These are phyloP conservation scores for Platynereis dumerilii DNA, from an alignment of 2,888 invertebrate species.

Conservation along the genomic window DNA sequence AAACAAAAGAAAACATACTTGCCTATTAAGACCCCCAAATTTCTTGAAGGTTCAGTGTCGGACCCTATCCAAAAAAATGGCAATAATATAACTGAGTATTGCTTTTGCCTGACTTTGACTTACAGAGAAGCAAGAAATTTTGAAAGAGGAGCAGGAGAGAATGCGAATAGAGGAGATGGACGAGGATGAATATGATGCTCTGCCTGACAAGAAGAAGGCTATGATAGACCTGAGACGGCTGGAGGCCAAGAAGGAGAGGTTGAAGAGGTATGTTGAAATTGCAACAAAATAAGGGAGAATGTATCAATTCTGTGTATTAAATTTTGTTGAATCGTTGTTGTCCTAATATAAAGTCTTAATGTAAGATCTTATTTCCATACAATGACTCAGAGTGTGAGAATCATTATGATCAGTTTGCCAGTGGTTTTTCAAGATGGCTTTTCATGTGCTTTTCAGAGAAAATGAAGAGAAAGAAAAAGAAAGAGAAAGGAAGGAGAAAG, in stretches of 20 bases:
- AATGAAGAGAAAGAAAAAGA: constrained; percentile 51
- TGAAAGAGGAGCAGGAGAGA: constrained; percentile 52
- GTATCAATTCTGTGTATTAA: not conserved
- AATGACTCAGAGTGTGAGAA: no score
- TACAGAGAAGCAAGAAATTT: constrained; percentile 37
- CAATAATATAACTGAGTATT: no score
- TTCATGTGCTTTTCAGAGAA: constrained; percentile 41
- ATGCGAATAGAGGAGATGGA: constrained; percentile 62
- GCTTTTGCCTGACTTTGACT: no score
- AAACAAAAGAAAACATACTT: no score
- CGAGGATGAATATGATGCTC: constrained; percentile 63
- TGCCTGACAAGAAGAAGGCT: constrained; percentile 57
- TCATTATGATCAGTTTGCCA: no score
- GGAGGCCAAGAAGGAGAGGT: constrained; percentile 58
- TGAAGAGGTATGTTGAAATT: constrained; percentile 54
- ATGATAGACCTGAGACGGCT: constrained; percentile 59
- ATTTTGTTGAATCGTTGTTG: no score
- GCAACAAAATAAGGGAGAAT: not conserved
- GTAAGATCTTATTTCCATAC: no score
- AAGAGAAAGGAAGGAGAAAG: constrained; percentile 52
- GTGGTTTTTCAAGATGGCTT: no score
- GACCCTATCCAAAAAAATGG: no score
- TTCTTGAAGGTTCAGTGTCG: no score
- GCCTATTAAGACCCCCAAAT: no score
- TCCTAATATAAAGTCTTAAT: no score